phyloP scores from a whole-genome alignment of 2,113 vertebrate genomes.

The Charina bottae region DNA sequence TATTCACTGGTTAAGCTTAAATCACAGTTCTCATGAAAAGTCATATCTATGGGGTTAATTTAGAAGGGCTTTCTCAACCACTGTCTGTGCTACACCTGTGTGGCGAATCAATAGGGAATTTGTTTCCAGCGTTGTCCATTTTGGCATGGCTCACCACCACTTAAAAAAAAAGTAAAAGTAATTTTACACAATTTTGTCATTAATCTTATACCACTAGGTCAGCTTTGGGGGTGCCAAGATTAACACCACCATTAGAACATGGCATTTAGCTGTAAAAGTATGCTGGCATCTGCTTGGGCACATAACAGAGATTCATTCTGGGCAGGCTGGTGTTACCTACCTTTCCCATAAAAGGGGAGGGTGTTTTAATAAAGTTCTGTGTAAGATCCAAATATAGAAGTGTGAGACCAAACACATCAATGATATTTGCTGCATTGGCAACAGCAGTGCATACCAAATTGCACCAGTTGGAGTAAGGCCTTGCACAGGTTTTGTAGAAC shows the following conservation, averaged over 20 bases:
- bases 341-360: slow-evolving; percentile 37
- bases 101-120: slow-evolving; percentile 39
- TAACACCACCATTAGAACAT: slow-evolving; percentile 61
- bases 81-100: slow-evolving; percentile 31
- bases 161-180: slow-evolving; percentile 45
- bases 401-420: slow-evolving; percentile 22
- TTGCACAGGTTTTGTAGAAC: slow-evolving; percentile 25
- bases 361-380: slow-evolving; percentile 23
- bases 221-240: slow-evolving; percentile 55
- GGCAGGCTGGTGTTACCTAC: slow-evolving; percentile 26
- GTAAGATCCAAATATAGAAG: slow-evolving; percentile 11
- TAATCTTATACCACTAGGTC: slow-evolving; percentile 43
- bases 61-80: slow-evolving; percentile 13
- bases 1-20: background rate
- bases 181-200: slow-evolving; percentile 34
- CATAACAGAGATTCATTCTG: slow-evolving; percentile 35
- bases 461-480: background rate
- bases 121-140: slow-evolving; percentile 50
- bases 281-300: slow-evolving; percentile 50
- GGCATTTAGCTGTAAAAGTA: slow-evolving; percentile 23
- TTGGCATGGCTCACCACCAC: slow-evolving; percentile 47
- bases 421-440: slow-evolving; percentile 4
- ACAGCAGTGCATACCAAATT: slow-evolving; percentile 1
- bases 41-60: slow-evolving; percentile 25
- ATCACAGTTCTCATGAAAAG: background rate